Conservation (phyloP, 35 echinoderm and acorn worm species). For the Apostichopus parvimensis region DNA sequence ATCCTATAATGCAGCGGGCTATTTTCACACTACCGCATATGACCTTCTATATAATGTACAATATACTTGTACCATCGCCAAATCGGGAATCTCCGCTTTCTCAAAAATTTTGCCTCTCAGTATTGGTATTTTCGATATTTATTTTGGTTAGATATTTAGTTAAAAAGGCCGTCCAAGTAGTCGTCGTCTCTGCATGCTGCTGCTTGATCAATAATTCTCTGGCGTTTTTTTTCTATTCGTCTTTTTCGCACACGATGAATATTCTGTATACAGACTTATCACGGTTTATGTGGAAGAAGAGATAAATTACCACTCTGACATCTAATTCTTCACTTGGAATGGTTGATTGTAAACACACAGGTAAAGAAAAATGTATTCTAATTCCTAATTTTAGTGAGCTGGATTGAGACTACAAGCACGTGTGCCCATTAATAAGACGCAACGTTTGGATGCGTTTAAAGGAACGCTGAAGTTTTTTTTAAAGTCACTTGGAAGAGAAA, state of each 20-base stretch:
- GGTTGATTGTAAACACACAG: slow-evolving; percentile 41
- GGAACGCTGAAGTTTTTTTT: background rate
- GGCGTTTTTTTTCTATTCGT: background rate
- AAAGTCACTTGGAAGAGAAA: too few relatives aligned
- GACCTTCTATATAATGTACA: too few relatives aligned
- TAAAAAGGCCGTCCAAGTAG: slow-evolving; percentile 8
- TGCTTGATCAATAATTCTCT: background rate
- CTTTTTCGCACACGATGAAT: slow-evolving; percentile 43
- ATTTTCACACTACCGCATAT: too few relatives aligned
- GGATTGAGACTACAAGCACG: background rate
- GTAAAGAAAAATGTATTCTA: slow-evolving; percentile 52
- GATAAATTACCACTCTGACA: slow-evolving; percentile 11
- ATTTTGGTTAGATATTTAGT: slow-evolving; percentile 43
- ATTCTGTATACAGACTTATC: slow-evolving; percentile 43
- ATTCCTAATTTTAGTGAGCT: slow-evolving; percentile 18
- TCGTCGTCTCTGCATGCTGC: background rate
- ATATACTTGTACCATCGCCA: too few relatives aligned
- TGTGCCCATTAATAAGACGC: background rate
- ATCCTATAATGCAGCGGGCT: too few relatives aligned
- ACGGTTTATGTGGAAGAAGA: background rate
- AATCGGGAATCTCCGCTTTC: too few relatives aligned
- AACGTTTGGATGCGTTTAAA: background rate
- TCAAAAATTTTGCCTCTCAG: background rate
- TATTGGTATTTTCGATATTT: slow-evolving; percentile 19
- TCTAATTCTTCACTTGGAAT: slow-evolving; percentile 35